Percentiles rank a stretch among this genome's conserved stretches.
Conservation (phyloP, 64 coral and sea anemone genomes). For the Montipora capricornis region DNA sequence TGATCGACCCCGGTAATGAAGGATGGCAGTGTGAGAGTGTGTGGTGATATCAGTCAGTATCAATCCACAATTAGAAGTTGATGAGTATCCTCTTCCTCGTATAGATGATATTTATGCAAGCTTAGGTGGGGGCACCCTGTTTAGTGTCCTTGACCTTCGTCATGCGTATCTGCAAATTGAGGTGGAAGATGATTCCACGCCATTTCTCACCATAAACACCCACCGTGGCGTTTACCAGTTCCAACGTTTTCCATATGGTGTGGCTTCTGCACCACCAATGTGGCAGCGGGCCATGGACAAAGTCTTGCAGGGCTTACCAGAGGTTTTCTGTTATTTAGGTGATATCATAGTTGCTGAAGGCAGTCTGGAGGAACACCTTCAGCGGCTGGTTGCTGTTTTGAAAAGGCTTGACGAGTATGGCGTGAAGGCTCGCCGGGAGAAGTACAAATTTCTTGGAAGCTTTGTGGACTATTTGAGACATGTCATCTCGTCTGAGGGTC, state of each 20-base stretch:
- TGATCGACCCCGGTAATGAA: background rate
- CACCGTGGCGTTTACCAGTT: slow-evolving; percentile 7
- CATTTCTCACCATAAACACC: slow-evolving; percentile 38
- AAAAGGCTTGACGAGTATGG: slow-evolving; percentile 17
- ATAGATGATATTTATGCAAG: slow-evolving; percentile 44
- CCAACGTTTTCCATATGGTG: slow-evolving; percentile 33
- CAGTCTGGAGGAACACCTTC: background rate
- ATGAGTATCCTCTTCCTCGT: slow-evolving; percentile 35
- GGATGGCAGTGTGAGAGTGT: slow-evolving; percentile 26
- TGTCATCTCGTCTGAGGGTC: slow-evolving; percentile 36
- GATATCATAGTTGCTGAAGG: slow-evolving; percentile 10
- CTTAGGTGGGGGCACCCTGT: background rate
- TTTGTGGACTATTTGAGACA: slow-evolving; percentile 44
- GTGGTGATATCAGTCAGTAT: slow-evolving; percentile 43
- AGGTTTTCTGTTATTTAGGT: slow-evolving; percentile 24
- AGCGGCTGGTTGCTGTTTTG: background rate
- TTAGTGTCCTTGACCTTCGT: slow-evolving; percentile 2
- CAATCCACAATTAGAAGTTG: slow-evolving; percentile 20
- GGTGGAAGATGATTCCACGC: slow-evolving; percentile 21
- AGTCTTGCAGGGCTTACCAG: background rate
- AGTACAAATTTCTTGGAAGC: slow-evolving; percentile 21
- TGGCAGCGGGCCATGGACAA: slow-evolving; percentile 53
- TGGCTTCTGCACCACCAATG: slow-evolving; percentile 27
- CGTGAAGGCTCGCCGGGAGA: slow-evolving; percentile 30
- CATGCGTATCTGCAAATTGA: slow-evolving; percentile 50